Evolutionary conservation across 2,797 vertebrate species (phyloP).

Genomic region (Anguilla pacifica): DNA sequence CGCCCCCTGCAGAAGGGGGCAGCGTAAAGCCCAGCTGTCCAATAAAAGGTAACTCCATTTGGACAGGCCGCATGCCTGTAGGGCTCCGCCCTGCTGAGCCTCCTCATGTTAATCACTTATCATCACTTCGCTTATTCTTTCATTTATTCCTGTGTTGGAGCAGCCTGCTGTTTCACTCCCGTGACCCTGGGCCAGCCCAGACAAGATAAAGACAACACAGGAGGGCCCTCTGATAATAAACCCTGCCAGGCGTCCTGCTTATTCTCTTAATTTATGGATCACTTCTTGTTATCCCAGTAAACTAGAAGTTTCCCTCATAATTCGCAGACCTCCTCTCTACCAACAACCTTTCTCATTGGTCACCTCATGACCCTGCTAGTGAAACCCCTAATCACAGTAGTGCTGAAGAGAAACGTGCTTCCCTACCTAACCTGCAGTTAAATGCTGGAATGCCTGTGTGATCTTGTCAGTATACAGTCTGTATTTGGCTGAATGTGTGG

Average conservation of each 20-base stretch:
- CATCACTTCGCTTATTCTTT: slow-evolving; percentile 12
- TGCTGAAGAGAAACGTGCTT: slow-evolving; percentile 33
- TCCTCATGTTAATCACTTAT: slow-evolving; percentile 11
- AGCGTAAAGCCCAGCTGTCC: background rate
- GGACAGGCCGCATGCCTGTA: background rate
- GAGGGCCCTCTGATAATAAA: background rate
- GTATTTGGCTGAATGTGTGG: background rate
- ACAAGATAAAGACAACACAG: slow-evolving; percentile 19
- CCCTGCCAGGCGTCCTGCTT: slow-evolving; percentile 18
- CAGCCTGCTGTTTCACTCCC: slow-evolving; percentile 16
- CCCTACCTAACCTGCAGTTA: slow-evolving; percentile 23
- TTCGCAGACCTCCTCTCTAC: background rate
- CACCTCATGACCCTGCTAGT: background rate
- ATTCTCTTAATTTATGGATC: slow-evolving; percentile 20
- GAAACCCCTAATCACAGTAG: slow-evolving; percentile 33
- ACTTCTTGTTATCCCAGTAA: background rate
- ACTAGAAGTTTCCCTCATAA: background rate
- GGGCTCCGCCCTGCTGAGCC: background rate
- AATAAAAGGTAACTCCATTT: slow-evolving; percentile 4
- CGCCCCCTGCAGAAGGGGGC: background rate
- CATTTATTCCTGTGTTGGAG: background rate
- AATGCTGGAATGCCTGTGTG: background rate
- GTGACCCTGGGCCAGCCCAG: slow-evolving; percentile 8
- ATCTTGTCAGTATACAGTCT: background rate
- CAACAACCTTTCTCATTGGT: background rate